Base-by-base conservation (phyloP, 2,888 invertebrate species). In the Cheilosia variabilis region DNA sequence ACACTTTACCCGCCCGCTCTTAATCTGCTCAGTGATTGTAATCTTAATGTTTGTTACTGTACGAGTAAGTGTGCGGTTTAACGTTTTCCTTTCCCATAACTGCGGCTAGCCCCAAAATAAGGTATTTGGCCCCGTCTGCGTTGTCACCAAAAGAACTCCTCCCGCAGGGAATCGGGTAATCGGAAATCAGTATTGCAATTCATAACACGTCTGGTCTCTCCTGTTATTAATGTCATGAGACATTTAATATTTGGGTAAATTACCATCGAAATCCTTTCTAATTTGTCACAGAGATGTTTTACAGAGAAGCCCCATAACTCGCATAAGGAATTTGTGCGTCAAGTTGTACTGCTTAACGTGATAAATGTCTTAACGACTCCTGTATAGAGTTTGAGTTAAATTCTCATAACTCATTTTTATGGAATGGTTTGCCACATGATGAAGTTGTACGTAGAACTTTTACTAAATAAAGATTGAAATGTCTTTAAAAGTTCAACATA, bases 161-260 rank as follows among this genome's bases (percentile, higher is more conserved):
- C 37, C 66, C 62, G 55, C 55, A 57, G 27, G 68, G 65, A 65
- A 75, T 68, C 65, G 63, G 47, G 34, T 75, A 86, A 81, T 81
- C 76, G 76, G 52, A 77, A 86, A 76, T 80, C 76, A 76, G 76
- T 66, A 86, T 76, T 81, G 76, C 52, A 81, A 86, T 86, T 86
- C 76, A 66, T 52, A 77, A 72, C 86, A 86, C 86, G 86, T 80
- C 55, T 65, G 58, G 76, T 60, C 62, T 79, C 37, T 66, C 19
- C 69, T 76, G 72, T 80, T 76, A 86, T 77, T 77, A 80, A 71
- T 71, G 75, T 60, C 75, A 75, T 34, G 75, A 79, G 84, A 76
- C 84, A 76, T 80, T 76, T 72, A 71, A 80, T 80, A 86, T 81
- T 86, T 77, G 66, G 55, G 47, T 86, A 76, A 81, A 86, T 81